Percentiles rank a stretch among this genome's conserved stretches.
These are phyloP conservation scores for Xestia rhomboidea DNA, from an alignment of 2,888 invertebrate genomes.

Conservation along the genomic window DNA sequence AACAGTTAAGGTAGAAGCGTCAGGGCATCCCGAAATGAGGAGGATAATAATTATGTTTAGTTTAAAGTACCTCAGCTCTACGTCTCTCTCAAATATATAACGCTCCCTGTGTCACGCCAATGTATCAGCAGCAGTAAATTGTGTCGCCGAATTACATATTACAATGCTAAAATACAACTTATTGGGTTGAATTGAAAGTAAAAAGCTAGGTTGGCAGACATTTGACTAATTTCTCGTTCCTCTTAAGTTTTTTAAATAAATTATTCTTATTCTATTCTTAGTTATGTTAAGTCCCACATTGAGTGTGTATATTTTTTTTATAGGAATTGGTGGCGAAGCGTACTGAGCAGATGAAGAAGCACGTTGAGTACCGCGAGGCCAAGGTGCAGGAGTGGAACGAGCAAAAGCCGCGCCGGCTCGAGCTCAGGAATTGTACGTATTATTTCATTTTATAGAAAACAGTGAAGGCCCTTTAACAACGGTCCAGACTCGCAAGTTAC, in stretches of 20 bases:
- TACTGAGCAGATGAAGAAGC: conserved; percentile 96
- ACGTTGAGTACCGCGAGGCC: conserved; percentile 94
- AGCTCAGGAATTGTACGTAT: conserved; percentile 96
- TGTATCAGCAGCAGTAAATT: background rate
- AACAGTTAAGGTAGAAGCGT: too few species aligned
- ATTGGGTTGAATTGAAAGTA: background rate
- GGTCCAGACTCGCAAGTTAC: too few species aligned
- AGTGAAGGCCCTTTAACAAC: too few species aligned
- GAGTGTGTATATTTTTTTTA: conserved; percentile 6
- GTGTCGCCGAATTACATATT: background rate
- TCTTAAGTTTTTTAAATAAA: background rate
- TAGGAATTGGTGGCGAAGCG: conserved; percentile 98
- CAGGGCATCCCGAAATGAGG: too few species aligned
- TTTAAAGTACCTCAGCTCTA: background rate
- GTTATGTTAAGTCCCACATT: background rate
- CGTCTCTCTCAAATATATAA: background rate
- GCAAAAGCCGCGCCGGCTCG: conserved; percentile 95
- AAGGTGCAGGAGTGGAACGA: conserved; percentile 94
- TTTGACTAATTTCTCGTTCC: background rate
- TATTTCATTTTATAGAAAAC: too few species aligned
- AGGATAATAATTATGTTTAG: background rate
- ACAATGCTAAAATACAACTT: background rate
- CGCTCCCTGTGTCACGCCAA: background rate
- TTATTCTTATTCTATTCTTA: background rate
- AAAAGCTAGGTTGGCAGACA: background rate